These are phyloP conservation scores for Bufotes viridis DNA, from an alignment of 2,797 vertebrate genomes.

Conservation along the genomic window DNA sequence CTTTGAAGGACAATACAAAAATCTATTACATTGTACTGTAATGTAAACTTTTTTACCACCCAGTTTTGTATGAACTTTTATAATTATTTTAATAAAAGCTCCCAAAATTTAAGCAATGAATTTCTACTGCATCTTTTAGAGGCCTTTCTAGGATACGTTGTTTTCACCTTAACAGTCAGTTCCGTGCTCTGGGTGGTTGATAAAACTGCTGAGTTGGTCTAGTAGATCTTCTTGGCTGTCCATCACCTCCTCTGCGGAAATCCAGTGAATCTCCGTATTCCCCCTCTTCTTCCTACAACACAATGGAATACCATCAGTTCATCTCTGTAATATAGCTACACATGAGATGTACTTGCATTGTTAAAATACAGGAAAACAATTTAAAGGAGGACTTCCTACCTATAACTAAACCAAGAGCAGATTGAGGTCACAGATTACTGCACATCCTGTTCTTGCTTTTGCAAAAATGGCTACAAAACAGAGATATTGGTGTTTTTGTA, in stretches of 20 bases:
- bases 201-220: slow-evolving; percentile 97
- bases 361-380: no score
- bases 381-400: no score
- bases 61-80: neutral
- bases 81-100: neutral
- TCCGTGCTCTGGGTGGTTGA: slow-evolving; percentile 94
- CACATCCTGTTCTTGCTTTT: no score
- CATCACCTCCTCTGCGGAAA: slow-evolving; percentile 93
- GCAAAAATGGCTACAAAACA: no score
- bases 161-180: slow-evolving; percentile 75
- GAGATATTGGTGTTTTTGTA: no score
- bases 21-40: neutral
- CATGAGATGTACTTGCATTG: neutral
- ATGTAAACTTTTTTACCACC: neutral
- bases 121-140: neutral
- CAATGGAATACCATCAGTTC: neutral
- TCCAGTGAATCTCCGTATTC: slow-evolving; percentile 93
- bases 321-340: neutral
- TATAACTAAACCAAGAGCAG: no score
- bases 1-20: neutral
- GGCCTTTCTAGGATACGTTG: neutral
- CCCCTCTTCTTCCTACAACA: slow-evolving; percentile 85
- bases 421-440: no score
- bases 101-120: neutral
- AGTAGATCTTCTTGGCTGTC: slow-evolving; percentile 87